Evolutionary conservation across 2,797 vertebrate genomes (phyloP).

Genomic region (Bradypodion pumilum): DNA sequence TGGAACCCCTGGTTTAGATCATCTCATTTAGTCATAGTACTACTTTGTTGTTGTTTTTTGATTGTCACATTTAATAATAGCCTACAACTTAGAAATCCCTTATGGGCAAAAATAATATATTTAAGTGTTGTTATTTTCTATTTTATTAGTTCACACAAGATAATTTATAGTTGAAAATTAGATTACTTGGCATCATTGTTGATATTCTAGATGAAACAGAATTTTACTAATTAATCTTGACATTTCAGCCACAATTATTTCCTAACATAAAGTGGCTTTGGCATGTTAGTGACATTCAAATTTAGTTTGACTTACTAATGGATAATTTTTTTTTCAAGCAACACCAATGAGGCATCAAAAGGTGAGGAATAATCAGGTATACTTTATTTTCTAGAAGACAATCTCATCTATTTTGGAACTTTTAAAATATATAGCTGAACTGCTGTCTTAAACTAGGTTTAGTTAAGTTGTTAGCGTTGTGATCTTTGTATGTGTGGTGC

Average conservation of each 20-base stretch:
- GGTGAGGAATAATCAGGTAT: neutral
- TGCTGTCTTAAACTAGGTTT: neutral
- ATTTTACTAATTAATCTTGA: slow-evolving; percentile 66
- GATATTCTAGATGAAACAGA: slow-evolving; percentile 51
- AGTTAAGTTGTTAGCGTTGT: neutral
- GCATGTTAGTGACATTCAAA: slow-evolving; percentile 35
- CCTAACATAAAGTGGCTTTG: slow-evolving; percentile 56
- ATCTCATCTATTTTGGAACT: neutral
- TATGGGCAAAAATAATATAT: neutral
- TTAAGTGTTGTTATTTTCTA: neutral
- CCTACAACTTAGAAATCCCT: neutral
- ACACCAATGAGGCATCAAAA: too few relatives aligned
- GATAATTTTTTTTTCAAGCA: slow-evolving; percentile 28
- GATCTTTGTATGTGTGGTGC: neutral
- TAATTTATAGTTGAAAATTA: slow-evolving; percentile 51
- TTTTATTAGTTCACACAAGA: neutral
- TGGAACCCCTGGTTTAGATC: too few relatives aligned
- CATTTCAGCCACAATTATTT: slow-evolving; percentile 68
- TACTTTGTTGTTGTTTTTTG: neutral
- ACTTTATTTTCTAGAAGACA: neutral
- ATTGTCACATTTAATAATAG: neutral
- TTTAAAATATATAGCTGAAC: neutral
- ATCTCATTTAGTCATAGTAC: neutral
- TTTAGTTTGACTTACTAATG: slow-evolving; percentile 37
- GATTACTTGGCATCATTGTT: slow-evolving; percentile 45